These are phyloP conservation scores for Danio tinwini DNA, from an alignment of 2,797 vertebrate genomes.

Conservation along the genomic window DNA sequence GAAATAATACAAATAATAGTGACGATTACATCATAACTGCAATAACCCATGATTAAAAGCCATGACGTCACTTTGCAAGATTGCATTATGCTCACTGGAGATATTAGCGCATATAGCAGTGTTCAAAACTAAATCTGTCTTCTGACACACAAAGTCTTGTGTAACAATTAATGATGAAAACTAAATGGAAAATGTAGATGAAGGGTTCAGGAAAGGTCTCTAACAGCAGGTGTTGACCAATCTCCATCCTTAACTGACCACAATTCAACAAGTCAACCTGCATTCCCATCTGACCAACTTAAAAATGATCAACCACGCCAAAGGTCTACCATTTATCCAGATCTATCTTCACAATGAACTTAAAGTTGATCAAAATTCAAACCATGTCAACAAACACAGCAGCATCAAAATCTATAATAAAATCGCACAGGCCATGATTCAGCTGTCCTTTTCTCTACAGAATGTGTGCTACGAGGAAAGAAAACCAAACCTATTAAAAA, in stretches of 20 bases:
- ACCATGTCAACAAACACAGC: background rate
- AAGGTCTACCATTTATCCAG: background rate
- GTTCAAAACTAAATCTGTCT: background rate
- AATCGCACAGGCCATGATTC: constrained; percentile 4
- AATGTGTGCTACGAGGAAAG: background rate
- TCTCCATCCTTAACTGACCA: background rate
- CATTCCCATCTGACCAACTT: background rate
- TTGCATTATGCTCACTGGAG: background rate
- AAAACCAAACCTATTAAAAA: constrained; percentile 33
- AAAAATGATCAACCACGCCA: background rate
- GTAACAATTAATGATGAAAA: background rate
- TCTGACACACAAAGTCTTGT: background rate
- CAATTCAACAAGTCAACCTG: background rate
- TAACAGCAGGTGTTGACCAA: background rate
- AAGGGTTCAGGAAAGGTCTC: background rate
- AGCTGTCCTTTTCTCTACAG: background rate
- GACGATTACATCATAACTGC: background rate
- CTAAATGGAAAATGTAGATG: background rate
- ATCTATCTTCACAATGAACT: too few relatives aligned
- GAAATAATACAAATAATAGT: background rate
- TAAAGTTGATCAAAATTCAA: background rate
- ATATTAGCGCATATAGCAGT: background rate
- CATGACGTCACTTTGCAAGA: background rate
- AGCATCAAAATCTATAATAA: constrained; percentile 6
- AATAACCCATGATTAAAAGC: background rate